These are phyloP conservation scores for Anniella stebbinsi DNA, from an alignment of 2,797 vertebrate genomes.

Conservation along the genomic window DNA sequence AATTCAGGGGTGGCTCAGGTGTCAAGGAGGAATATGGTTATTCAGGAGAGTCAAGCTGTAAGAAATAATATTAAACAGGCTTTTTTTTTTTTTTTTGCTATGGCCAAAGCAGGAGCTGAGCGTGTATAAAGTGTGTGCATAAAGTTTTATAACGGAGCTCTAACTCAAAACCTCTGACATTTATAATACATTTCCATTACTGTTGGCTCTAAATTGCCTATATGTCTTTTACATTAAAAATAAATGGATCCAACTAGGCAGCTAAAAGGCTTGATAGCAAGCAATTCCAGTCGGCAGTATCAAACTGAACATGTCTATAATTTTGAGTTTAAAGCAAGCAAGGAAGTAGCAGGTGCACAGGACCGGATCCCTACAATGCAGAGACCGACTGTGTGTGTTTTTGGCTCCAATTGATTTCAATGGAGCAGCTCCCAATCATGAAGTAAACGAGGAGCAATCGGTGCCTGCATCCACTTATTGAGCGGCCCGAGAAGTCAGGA, in stretches of 20 bases:
- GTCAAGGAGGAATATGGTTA: constrained; percentile 26
- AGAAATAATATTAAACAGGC: constrained; percentile 60
- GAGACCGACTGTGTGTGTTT: not conserved
- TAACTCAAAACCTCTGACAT: constrained; percentile 64
- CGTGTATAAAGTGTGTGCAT: constrained; percentile 54
- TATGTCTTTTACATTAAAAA: constrained; percentile 67
- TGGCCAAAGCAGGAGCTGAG: constrained; percentile 31
- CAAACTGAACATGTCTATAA: constrained; percentile 48
- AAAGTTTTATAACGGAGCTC: constrained; percentile 67
- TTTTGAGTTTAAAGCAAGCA: constrained; percentile 44
- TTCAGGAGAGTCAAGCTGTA: constrained; percentile 54
- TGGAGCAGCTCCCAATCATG: not conserved
- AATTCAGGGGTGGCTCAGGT: not conserved
- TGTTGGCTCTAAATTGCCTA: constrained; percentile 69
- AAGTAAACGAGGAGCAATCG: constrained; percentile 19
- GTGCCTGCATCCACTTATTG: not conserved
- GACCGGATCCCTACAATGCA: not conserved
- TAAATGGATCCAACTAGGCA: constrained; percentile 66
- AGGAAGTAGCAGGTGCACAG: constrained; percentile 17
- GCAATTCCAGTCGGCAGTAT: constrained; percentile 53
- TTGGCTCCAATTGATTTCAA: not conserved
- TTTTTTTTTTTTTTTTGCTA: constrained; percentile 67
- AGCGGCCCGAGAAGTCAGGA: constrained; percentile 16
- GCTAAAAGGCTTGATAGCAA: constrained; percentile 67
- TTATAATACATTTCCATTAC: constrained; percentile 70